These are phyloP conservation scores for Ceratosolen fusciceps DNA, from an alignment of 1,140 invertebrate genomes.

Conservation along the genomic window DNA sequence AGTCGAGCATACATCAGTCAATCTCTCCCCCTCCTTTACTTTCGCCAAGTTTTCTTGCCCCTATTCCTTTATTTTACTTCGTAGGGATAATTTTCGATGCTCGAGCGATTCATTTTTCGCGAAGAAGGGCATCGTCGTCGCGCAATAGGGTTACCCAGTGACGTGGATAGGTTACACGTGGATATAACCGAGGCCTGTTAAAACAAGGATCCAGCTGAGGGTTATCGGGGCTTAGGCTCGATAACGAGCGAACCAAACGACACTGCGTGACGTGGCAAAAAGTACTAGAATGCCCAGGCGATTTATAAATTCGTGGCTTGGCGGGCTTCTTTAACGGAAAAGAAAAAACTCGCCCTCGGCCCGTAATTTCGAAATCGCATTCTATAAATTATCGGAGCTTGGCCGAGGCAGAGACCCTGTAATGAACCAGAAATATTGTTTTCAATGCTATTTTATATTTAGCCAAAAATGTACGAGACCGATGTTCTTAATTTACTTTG, in stretches of 20 bases:
- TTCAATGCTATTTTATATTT: too few relatives aligned
- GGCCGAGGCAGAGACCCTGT: too few relatives aligned
- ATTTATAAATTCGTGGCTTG: background rate
- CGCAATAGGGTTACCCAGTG: too few relatives aligned
- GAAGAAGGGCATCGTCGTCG: background rate
- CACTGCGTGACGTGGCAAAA: constrained; percentile 20
- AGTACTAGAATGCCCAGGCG: background rate
- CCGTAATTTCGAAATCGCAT: too few relatives aligned
- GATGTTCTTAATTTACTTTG: too few relatives aligned
- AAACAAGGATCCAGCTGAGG: too few relatives aligned
- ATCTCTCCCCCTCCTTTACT: too few relatives aligned
- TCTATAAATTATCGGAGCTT: too few relatives aligned
- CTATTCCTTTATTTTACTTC: background rate
- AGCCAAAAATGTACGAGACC: too few relatives aligned
- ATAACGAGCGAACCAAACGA: constrained; percentile 46
- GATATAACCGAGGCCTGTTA: background rate
- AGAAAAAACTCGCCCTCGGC: too few relatives aligned
- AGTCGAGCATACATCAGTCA: background rate
- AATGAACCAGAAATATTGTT: too few relatives aligned
- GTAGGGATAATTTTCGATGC: background rate
- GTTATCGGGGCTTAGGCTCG: constrained; percentile 11
- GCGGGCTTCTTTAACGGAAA: constrained; percentile 26
- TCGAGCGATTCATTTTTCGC: background rate
- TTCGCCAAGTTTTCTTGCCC: background rate
- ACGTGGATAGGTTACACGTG: background rate